These are phyloP conservation scores for Montipora sp. DNA, from an alignment of 64 coral and sea anemone genomes.

Conservation along the genomic window DNA sequence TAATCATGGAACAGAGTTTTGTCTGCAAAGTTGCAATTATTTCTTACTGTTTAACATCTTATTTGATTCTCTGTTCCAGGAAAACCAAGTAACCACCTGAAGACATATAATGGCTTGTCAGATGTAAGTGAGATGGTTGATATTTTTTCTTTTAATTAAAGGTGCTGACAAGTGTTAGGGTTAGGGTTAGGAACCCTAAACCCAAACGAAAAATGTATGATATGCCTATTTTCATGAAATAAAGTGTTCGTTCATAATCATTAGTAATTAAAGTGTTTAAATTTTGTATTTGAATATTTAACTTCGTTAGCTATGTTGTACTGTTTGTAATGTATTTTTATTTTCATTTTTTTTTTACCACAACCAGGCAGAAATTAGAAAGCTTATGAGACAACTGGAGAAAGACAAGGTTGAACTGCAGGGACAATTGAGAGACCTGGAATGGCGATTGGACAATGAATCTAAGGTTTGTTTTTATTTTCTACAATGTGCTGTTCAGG, in stretches of 20 bases:
- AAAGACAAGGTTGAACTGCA: constrained; percentile 87
- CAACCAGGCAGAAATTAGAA: constrained; percentile 89
- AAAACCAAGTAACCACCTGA: constrained; percentile 75
- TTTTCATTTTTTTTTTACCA: not conserved
- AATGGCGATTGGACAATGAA: constrained; percentile 99
- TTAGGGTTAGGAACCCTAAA: no score
- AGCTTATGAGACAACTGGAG: constrained; percentile 92
- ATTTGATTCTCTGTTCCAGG: constrained; percentile 39
- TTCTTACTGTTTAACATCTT: not conserved
- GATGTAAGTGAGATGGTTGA: constrained; percentile 70
- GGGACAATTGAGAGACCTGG: constrained; percentile 92
- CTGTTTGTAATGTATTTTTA: not conserved
- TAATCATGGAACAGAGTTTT: no score
- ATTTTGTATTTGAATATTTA: no score
- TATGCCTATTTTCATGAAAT: no score
- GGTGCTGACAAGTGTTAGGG: no score
- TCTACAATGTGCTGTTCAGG: not conserved
- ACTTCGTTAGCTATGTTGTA: no score
- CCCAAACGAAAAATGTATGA: no score
- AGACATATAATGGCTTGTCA: constrained; percentile 87
- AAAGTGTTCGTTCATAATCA: no score
- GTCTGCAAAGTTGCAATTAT: no score
- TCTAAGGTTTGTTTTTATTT: constrained; percentile 77
- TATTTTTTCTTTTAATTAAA: not conserved
- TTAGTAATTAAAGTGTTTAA: no score